Evolutionary conservation across 2,888 invertebrate species (phyloP).

Genomic region (Andrena fulva): DNA sequence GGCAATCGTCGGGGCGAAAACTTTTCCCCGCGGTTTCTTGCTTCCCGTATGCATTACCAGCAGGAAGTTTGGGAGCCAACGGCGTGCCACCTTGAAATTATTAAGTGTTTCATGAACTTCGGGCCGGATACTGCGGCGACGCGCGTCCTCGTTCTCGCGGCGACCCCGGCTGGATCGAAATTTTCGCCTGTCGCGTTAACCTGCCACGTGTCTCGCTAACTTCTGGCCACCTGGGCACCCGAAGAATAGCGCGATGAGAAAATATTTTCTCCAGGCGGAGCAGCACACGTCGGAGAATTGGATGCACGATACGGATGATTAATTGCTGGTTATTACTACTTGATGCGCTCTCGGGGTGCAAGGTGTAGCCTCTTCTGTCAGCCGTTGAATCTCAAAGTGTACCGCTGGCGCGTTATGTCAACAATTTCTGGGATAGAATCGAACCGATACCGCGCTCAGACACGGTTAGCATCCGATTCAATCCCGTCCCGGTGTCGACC

Average conservation of each 20-base stretch:
- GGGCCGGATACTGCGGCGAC: slow-evolving; percentile 22
- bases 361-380: too few relatives aligned
- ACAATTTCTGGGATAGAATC: too few relatives aligned
- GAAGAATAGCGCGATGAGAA: background rate
- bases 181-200: slow-evolving; percentile 3
- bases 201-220: background rate
- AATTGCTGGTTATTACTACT: too few relatives aligned
- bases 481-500: too few relatives aligned
- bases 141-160: background rate
- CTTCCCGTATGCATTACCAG: slow-evolving; percentile 37
- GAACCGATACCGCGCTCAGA: too few relatives aligned
- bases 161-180: slow-evolving; percentile 5
- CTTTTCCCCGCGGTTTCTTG: slow-evolving; percentile 51
- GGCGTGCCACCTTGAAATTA: slow-evolving; percentile 43
- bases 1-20: slow-evolving; percentile 47
- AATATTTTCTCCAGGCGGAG: background rate
- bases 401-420: too few relatives aligned
- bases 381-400: too few relatives aligned
- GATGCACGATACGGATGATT: background rate
- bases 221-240: background rate
- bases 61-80: slow-evolving; percentile 20
- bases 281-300: background rate
- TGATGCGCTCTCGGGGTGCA: too few relatives aligned
- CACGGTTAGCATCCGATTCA: too few relatives aligned
- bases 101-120: slow-evolving; percentile 41